Base-by-base conservation (phyloP, 2,888 invertebrate genomes). In the Plutella xylostella region DNA sequence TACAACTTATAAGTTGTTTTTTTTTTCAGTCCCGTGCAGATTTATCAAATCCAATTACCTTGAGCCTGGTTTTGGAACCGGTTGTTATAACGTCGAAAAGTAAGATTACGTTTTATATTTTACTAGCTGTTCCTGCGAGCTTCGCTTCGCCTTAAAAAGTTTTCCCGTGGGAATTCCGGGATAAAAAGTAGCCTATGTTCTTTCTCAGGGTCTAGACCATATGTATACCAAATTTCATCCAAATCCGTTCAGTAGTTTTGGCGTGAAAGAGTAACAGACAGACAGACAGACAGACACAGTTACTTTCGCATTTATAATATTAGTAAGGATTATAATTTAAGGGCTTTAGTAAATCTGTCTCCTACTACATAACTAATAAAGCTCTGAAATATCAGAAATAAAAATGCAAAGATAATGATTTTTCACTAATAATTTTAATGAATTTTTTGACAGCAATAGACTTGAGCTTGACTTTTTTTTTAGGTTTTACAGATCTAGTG, bases 1-100 rank as follows among this genome's bases (percentile, higher is more conserved):
- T 12, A 3, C 14, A 2, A 15, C 15, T n/a, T 14, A 20, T 17
- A 11, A 18, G 11, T 35, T 17, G 1, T 33, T 40, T 43, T n/a
- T 22, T 2, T 45, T 75, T 72, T 38, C 68, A 82, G 80, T 64
- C 66, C 1, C 65, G 66, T 22, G 72, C 75, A 2, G 77, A 82
- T 50, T 60, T 80, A 18, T 71, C 76, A 3, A 73, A 66, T 38
- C 82, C 82, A 19, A 76, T 82, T 46, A 52, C 60, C 15, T 56
- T 82, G 37, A 61, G 58, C 28, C 69, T 76, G 46, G 58, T 65
- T 39, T 51, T 79, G 31, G 56, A 65, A 42, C 62, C 64, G 4
- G 53, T 57, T 5, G 63, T 65, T 39, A 15, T 55, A 3, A 56
- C 63, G 49, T 55, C 60, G 57, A 67, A 76, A 77, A 59, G 7